phyloP scores from a whole-genome alignment of 2,888 invertebrate genomes.

The Lysandra bellargus region DNA sequence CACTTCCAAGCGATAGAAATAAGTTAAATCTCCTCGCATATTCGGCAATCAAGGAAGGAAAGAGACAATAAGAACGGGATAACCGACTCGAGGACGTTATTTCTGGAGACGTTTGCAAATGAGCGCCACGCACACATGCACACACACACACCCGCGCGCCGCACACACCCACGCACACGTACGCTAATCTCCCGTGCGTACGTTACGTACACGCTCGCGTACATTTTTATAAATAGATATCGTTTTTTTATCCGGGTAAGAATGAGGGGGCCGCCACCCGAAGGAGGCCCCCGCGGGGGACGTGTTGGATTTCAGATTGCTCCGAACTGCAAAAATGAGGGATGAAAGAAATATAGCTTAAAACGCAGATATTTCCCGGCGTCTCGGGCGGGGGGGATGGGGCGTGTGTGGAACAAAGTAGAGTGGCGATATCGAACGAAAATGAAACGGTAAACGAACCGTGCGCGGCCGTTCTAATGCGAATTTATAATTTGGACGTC shows the following conservation, averaged over 20 bases:
- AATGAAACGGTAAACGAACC: conserved; percentile 81
- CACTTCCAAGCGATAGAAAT: conserved; percentile 57
- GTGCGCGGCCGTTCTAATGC: conserved; percentile 81
- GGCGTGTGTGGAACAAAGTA: conserved; percentile 80
- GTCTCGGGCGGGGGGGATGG: conserved; percentile 70
- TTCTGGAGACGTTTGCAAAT: conserved; percentile 81
- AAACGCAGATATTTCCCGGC: conserved; percentile 82
- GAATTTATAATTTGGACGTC: conserved; percentile 81
- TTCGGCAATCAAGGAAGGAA: conserved; percentile 76
- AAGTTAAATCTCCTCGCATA: conserved; percentile 72
- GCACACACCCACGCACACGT: conserved; percentile 61
- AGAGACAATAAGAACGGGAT: conserved; percentile 79
- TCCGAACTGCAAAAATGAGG: conserved; percentile 82
- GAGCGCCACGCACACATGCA: conserved; percentile 67
- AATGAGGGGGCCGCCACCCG: conserved; percentile 74
- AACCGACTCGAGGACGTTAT: conserved; percentile 78
- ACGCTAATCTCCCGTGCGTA: conserved; percentile 70
- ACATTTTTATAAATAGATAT: conserved; percentile 81
- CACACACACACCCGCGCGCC: conserved; percentile 66
- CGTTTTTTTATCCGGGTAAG: conserved; percentile 80
- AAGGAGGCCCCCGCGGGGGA: conserved; percentile 75
- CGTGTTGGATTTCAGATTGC: conserved; percentile 82
- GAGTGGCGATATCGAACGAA: conserved; percentile 80
- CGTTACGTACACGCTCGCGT: conserved; percentile 67
- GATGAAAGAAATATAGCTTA: conserved; percentile 83